Evolutionary conservation across 1,140 invertebrate species (phyloP), one percentile per base, ranked within the genome.

Genomic region (Amyelois transitella): DNA sequence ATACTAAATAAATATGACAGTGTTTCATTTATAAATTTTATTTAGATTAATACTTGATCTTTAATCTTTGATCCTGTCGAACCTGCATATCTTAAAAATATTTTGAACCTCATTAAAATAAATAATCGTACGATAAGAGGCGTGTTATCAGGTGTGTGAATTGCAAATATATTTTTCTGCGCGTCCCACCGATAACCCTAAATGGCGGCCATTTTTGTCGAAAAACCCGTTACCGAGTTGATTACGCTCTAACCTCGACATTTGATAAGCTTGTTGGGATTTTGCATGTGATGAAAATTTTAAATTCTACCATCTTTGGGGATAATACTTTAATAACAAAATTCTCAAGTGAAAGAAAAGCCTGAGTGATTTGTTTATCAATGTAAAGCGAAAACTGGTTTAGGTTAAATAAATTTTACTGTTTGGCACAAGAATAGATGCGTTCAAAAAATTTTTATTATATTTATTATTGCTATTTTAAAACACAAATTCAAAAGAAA

Each of bases 131-230:
- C 32, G 32, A 38, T 38, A 38, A 38, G 32, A 6, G 8, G 32
- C 32, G 32, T 14, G 32, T 24, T 49, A 49, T 49, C 47, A 49
- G 20, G 4, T 38, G 10, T 52, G 51, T n/a, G 51, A 52, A 52
- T 17, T 38, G 51, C 51, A 52, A 52, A 52, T 18, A 52, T 32
- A 25, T 51, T 51, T 51, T 52, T 52, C 17, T 18, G 28, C 17
- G 17, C 32, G 32, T 38, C 12, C 49, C 22, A 18, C 10, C 6
- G 49, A 51, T 51, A 51, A 32, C 49, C 49, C 6, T 38, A 21
- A 21, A 21, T 49, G 47, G 47, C 1, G 32, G 1, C n/a, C 5
- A 10, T 32, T 38, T 38, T 38, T 38, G 32, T 12, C 32, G 25
- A 2, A 38, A 38, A n/a, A 38, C 2, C 32, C 32, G 32, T 38